A percentile compares a stretch with the other conserved stretches of the same genome.
phyloP scores from a whole-genome alignment of 1,140 invertebrate species.

The Brachionus plicatilis region DNA sequence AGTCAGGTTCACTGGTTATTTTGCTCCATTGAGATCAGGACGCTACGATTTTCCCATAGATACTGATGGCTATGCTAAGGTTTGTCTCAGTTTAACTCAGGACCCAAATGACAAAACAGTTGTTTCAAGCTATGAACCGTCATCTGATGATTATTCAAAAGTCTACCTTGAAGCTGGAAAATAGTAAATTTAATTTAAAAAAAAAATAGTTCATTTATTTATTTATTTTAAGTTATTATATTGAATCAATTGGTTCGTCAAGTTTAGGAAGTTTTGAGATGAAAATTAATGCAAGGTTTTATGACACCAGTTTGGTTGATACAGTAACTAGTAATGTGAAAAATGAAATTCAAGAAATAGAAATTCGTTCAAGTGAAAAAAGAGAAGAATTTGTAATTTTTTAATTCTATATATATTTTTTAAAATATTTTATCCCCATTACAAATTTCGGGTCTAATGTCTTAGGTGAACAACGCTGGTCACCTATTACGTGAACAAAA shows the following conservation, averaged over 20 bases:
- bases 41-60: background rate
- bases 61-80: background rate
- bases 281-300: background rate
- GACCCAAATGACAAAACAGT: background rate
- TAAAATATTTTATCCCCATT: too few species aligned
- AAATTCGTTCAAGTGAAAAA: background rate
- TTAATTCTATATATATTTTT: too few species aligned
- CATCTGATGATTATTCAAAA: background rate
- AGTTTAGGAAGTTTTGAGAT: background rate
- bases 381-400: background rate
- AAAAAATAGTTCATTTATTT: too few species aligned
- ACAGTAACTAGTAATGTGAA: background rate
- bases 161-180: background rate
- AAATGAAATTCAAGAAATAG: constrained; percentile 36
- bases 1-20: background rate
- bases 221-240: background rate
- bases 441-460: too few species aligned
- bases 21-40: background rate
- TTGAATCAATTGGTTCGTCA: background rate
- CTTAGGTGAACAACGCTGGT: too few species aligned
- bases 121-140: background rate
- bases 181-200: background rate
- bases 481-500: too few species aligned
- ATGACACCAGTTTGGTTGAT: background rate
- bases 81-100: background rate